Percentiles rank a stretch among this genome's conserved stretches.
These are phyloP conservation scores for Belonocnema kinseyi DNA, from an alignment of 1,140 invertebrate genomes.

Conservation along the genomic window DNA sequence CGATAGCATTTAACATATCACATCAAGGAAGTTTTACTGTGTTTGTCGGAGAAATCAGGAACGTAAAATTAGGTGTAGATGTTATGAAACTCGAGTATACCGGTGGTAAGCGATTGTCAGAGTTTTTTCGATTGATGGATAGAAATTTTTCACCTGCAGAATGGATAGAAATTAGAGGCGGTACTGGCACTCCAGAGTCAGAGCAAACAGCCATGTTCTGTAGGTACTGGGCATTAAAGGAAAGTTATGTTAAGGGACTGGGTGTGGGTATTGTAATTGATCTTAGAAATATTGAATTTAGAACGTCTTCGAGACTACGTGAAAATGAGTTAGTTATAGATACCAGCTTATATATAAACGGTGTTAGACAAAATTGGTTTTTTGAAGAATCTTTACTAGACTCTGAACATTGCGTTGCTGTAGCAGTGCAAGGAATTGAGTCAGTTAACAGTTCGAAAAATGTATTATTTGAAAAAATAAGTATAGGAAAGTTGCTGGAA, in stretches of 20 bases:
- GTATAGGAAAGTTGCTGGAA: slow-evolving; percentile 77
- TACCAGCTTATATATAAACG: slow-evolving; percentile 83
- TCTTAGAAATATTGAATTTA: slow-evolving; percentile 86
- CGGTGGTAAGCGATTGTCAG: slow-evolving; percentile 79
- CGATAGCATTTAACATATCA: slow-evolving; percentile 90
- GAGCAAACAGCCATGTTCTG: slow-evolving; percentile 86
- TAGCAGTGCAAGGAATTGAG: slow-evolving; percentile 77
- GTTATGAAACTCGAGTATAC: slow-evolving; percentile 85
- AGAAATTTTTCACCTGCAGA: slow-evolving; percentile 87
- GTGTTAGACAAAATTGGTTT: slow-evolving; percentile 80
- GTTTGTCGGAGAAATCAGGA: slow-evolving; percentile 83
- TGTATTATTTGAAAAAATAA: slow-evolving; percentile 72
- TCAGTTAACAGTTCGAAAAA: slow-evolving; percentile 30
- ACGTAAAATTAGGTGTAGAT: slow-evolving; percentile 82
- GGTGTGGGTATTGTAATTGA: slow-evolving; percentile 90
- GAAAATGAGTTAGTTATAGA: slow-evolving; percentile 77
- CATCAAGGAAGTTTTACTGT: slow-evolving; percentile 93
- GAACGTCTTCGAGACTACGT: slow-evolving; percentile 76
- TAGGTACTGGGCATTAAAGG: slow-evolving; percentile 95
- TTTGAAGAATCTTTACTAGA: slow-evolving; percentile 94
- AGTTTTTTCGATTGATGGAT: slow-evolving; percentile 92
- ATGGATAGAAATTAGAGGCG: slow-evolving; percentile 84
- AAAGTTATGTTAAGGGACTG: slow-evolving; percentile 94
- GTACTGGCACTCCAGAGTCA: slow-evolving; percentile 65
- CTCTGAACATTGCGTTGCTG: slow-evolving; percentile 86